These are phyloP conservation scores for Cynodonichthys magdalenae DNA, from an alignment of 2,797 vertebrate species.

Conservation along the genomic window DNA sequence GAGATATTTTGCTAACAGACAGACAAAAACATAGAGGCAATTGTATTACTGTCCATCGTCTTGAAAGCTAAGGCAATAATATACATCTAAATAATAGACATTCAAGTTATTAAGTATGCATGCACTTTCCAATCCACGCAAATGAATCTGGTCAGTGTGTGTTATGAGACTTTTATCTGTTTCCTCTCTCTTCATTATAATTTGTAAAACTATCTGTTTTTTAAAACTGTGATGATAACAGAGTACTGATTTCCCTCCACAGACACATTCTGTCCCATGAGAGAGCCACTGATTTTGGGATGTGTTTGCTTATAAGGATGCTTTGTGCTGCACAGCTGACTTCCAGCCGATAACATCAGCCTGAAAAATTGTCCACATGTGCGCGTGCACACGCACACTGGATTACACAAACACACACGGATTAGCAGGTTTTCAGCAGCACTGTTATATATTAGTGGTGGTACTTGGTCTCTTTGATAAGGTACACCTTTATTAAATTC, in stretches of 20 bases:
- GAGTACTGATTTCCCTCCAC: constrained; percentile 16
- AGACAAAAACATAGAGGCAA: no score
- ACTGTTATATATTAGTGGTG: constrained; percentile 89
- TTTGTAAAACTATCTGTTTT: constrained; percentile 49
- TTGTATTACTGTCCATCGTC: no score
- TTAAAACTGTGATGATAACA: constrained; percentile 50
- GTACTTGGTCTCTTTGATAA: constrained; percentile 93
- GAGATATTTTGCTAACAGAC: no score
- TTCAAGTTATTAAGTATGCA: no score
- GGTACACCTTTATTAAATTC: constrained; percentile 98
- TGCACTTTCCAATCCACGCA: no score
- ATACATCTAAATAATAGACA: no score
- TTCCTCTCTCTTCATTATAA: constrained; percentile 26
- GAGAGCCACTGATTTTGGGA: constrained; percentile 45
- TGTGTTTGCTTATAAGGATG: constrained; percentile 42
- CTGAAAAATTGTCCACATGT: constrained; percentile 83
- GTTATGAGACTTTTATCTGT: constrained; percentile 55
- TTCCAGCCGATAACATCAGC: constrained; percentile 81
- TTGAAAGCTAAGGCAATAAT: no score
- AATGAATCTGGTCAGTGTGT: constrained; percentile 8
- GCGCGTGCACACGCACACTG: constrained; percentile 17
- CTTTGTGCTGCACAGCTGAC: constrained; percentile 88
- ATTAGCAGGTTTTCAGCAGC: constrained; percentile 91
- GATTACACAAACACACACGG: constrained; percentile 41
- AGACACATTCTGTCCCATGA: constrained; percentile 48